These are phyloP conservation scores for Anniella stebbinsi DNA, from an alignment of 2,797 vertebrate genomes.

Conservation along the genomic window DNA sequence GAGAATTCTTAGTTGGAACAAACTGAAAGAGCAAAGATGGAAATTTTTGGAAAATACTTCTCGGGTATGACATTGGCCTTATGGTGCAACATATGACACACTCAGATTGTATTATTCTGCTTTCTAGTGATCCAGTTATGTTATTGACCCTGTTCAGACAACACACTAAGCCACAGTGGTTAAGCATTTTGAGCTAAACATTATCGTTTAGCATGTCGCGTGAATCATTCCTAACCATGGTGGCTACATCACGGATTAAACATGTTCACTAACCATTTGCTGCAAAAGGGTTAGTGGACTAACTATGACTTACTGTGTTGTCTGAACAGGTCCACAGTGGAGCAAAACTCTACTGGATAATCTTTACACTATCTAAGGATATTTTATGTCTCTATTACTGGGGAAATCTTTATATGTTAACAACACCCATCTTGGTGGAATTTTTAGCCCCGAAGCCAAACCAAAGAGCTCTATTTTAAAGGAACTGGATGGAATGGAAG, in stretches of 20 bases:
- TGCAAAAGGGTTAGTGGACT: too few species aligned
- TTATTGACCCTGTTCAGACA: too few species aligned
- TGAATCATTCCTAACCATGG: too few species aligned
- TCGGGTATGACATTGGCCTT: background rate
- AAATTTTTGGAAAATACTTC: background rate
- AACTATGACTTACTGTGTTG: too few species aligned
- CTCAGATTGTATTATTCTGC: background rate
- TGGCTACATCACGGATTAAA: too few species aligned
- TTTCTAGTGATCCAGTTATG: background rate
- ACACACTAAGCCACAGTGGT: too few species aligned
- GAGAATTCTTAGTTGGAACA: background rate
- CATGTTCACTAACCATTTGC: too few species aligned
- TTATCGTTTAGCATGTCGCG: too few species aligned
- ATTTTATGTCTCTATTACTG: background rate
- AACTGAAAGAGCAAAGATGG: background rate
- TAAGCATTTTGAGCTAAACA: too few species aligned
- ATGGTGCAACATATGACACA: background rate
- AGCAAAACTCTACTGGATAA: background rate
- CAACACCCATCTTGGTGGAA: conserved; percentile 12
- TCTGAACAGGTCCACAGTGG: too few species aligned
- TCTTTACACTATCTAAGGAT: background rate
- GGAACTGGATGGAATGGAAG: conserved; percentile 20
- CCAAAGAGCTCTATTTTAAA: conserved; percentile 39
- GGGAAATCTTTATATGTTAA: conserved; percentile 22
- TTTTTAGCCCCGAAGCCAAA: conserved; percentile 21